Percentiles rank a stretch among this genome's conserved stretches.
These are phyloP conservation scores for Calcarius lapponicus DNA, from an alignment of 2,797 vertebrate genomes.

Conservation along the genomic window DNA sequence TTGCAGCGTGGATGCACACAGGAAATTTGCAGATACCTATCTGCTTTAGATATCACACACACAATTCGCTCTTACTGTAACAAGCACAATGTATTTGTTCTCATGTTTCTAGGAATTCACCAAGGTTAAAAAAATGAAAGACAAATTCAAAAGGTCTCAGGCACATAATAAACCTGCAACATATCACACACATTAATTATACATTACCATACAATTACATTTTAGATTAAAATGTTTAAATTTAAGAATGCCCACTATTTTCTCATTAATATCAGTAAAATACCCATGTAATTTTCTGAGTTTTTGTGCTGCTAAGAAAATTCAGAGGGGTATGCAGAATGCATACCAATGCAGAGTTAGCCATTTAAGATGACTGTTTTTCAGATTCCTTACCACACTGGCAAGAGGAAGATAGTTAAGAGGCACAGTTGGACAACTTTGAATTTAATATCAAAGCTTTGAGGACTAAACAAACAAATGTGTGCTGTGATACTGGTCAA, in stretches of 20 bases:
- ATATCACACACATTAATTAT: constrained; percentile 24
- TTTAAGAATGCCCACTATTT: constrained; percentile 1
- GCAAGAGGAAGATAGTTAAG: constrained; percentile 32
- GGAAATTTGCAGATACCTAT: constrained; percentile 11
- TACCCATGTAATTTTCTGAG: constrained; percentile 24
- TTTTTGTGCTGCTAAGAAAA: neutral
- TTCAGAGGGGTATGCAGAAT: neutral
- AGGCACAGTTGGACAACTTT: constrained; percentile 48
- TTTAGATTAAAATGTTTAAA: constrained; percentile 48
- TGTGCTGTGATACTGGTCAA: constrained; percentile 46
- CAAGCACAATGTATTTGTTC: constrained; percentile 13
- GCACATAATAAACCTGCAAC: constrained; percentile 28
- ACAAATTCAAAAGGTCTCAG: constrained; percentile 14
- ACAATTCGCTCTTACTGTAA: neutral
- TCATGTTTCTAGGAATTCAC: constrained; percentile 5
- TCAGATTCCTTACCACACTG: neutral
- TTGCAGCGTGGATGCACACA: neutral
- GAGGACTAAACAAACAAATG: constrained; percentile 52
- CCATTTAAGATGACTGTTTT: constrained; percentile 1
- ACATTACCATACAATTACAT: constrained; percentile 22
- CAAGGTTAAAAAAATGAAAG: constrained; percentile 17
- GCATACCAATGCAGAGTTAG: constrained; percentile 27
- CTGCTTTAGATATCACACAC: neutral
- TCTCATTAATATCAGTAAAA: constrained; percentile 34
- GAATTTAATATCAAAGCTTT: constrained; percentile 44